Evolutionary conservation across 2,888 invertebrate genomes (phyloP), one percentile per base, ranked within the genome.

Genomic region (Plemyria rubiginata): DNA sequence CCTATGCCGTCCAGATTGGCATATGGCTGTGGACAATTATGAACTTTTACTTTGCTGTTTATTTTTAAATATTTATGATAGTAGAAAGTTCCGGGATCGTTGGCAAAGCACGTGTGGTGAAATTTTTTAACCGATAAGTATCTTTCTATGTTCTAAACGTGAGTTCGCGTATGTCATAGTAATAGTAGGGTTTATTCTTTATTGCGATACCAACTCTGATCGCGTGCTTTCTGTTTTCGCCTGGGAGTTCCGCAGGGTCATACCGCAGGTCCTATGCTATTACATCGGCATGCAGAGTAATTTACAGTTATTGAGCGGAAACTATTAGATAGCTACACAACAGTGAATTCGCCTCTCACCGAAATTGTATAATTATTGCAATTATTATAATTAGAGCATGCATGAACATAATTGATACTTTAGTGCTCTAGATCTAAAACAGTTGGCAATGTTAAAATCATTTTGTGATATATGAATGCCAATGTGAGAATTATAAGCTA

Each of bases 1-100:
- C 71, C 71, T 71, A 65, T 60, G 38, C 50, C 61, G 73, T 72
- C 70, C 66, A 76, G 74, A 74, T 72, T 72, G 75, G 70, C 74
- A 77, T 74, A 76, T 45, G 29, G 29, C 55, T 75, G 77, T 79
- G 79, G 79, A 82, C 84, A 84, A 83, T 85, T 84, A 82, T 85
- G 80, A 78, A 86, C 84, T 86, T 86, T 86, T 85, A 85, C 85
- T 84, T 85, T 76, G 67, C 70, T 68, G 60, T 76, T 76, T 70
- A 77, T 77, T 74, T 71, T 72, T 63, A 79, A 78, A 80, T 80
- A 79, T 76, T 71, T 70, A 72, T 73, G 71, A 73, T 70, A 62
- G 68, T 76, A 77, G 86, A 87, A 86, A 87, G 86, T 81, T 75
- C 67, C 71, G 77, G 74, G 77, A 77, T 75, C 72, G 80, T 76